phyloP scores from a whole-genome alignment of 2,797 vertebrate genomes.

The Gymnodraco acuticeps region DNA sequence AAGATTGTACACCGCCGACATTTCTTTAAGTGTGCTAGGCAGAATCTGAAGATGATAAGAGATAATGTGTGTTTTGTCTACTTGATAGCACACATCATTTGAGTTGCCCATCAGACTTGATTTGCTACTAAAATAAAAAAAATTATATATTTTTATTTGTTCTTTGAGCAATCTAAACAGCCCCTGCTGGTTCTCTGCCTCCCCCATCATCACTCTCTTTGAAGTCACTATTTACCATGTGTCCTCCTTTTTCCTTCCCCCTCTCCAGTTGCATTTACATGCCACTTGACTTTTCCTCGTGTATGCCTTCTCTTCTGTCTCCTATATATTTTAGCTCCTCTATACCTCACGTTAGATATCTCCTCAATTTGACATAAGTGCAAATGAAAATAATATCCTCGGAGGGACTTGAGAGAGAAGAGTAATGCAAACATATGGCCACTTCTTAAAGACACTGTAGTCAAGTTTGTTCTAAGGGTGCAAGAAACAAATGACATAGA shows the following conservation, averaged over 20 bases:
- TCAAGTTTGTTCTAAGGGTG: neutral
- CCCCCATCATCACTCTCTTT: neutral
- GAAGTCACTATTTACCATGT: neutral
- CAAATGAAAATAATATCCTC: constrained; percentile 48
- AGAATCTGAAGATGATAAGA: too few species aligned
- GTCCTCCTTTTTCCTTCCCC: neutral
- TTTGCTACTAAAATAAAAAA: too few species aligned
- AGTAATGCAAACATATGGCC: neutral
- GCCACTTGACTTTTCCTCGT: constrained; percentile 25
- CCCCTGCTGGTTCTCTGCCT: neutral
- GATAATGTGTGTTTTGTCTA: too few species aligned
- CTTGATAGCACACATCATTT: too few species aligned
- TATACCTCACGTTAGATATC: neutral
- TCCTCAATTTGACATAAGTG: constrained; percentile 52
- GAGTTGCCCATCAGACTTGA: too few species aligned
- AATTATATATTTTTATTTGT: too few species aligned
- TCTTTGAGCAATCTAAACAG: neutral
- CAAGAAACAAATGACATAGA: constrained; percentile 12
- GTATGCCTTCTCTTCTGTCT: constrained; percentile 10
- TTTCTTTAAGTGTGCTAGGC: too few species aligned
- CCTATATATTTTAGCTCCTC: neutral
- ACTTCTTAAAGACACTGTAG: constrained; percentile 12
- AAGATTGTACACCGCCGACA: neutral
- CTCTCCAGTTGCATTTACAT: constrained; percentile 13
- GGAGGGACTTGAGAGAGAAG: neutral